These are phyloP conservation scores for Subacronicta megacephala DNA, from an alignment of 2,888 invertebrate genomes.

Conservation along the genomic window DNA sequence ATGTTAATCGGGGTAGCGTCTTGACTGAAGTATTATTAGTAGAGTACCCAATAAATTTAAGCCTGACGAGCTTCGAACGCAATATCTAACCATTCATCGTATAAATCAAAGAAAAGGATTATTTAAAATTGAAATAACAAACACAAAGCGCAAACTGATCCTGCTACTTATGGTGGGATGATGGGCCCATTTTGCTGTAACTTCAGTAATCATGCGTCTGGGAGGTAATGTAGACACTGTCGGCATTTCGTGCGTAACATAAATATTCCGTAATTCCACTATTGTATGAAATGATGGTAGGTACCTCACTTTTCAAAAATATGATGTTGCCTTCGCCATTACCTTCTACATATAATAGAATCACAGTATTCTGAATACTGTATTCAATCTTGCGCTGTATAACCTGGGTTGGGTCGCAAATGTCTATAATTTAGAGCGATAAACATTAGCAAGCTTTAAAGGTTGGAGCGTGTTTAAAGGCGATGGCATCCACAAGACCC, in stretches of 20 bases:
- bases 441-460: conserved; percentile 39
- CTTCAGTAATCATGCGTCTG: neutral
- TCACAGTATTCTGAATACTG: no score
- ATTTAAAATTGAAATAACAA: no score
- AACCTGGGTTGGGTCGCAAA: conserved; percentile 38
- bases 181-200: no score
- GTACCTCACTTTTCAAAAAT: conserved; percentile 43
- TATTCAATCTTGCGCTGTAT: conserved; percentile 39
- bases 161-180: no score
- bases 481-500: conserved; percentile 39
- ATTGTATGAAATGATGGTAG: conserved; percentile 36
- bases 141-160: no score
- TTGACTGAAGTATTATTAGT: conserved; percentile 18
- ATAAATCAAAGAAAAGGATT: no score
- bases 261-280: conserved; percentile 36
- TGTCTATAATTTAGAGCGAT: conserved; percentile 46
- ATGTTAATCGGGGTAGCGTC: conserved; percentile 37
- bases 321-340: conserved; percentile 45
- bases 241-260: conserved; percentile 14
- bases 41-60: conserved; percentile 17
- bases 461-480: conserved; percentile 65
- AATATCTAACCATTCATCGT: neutral
- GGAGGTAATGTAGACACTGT: neutral
- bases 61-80: conserved; percentile 9
- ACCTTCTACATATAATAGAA: conserved; percentile 45